phyloP scores from a whole-genome alignment of 1,140 invertebrate genomes.

The Nasonia longicornis region DNA sequence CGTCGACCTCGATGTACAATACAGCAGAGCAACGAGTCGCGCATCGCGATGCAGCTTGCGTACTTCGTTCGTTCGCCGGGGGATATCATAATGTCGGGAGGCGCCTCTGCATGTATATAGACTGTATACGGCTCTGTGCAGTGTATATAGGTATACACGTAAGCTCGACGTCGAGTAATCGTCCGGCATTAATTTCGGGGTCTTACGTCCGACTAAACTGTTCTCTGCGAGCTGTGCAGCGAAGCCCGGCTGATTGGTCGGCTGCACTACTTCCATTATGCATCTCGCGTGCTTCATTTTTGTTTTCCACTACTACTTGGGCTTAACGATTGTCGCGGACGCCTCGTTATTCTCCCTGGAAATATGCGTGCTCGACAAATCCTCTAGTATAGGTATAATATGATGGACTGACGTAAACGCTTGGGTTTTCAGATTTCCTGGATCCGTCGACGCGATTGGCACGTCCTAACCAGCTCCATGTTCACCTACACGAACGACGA shows the following conservation, averaged over 20 bases:
- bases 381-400: neutral
- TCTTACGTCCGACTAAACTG: slow-evolving; percentile 30
- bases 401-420: neutral
- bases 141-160: neutral
- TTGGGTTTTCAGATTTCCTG: slow-evolving; percentile 81
- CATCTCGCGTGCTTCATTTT: neutral
- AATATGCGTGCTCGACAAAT: neutral
- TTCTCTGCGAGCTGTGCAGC: neutral
- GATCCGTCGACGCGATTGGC: slow-evolving; percentile 90
- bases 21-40: neutral
- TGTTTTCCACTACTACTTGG: neutral
- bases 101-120: neutral
- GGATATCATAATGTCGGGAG: slow-evolving; percentile 11
- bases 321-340: neutral
- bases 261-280: slow-evolving; percentile 17
- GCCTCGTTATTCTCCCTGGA: no score
- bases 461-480: slow-evolving; percentile 90
- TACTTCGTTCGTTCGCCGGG: neutral
- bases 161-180: slow-evolving; percentile 25
- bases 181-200: slow-evolving; percentile 30
- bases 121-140: neutral
- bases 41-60: slow-evolving; percentile 23
- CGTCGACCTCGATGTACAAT: neutral
- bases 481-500: slow-evolving; percentile 93
- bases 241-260: slow-evolving; percentile 25